These are phyloP conservation scores for Rhingia campestris DNA, from an alignment of 2,888 invertebrate species.

Conservation along the genomic window DNA sequence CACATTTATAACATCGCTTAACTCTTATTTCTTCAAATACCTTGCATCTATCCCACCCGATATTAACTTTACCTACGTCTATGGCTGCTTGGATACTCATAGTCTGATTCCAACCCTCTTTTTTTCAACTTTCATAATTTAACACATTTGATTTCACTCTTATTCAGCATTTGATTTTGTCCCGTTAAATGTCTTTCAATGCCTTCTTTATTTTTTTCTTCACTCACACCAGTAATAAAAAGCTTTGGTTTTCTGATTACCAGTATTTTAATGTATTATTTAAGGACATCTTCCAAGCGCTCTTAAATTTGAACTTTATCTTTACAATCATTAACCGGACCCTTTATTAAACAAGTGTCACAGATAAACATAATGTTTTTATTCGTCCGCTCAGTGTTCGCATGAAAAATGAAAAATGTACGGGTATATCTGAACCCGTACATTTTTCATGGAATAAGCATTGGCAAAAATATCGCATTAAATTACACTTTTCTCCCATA, in stretches of 20 bases:
- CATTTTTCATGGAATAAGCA: conserved; percentile 21
- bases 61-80: conserved; percentile 13
- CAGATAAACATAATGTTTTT: too few relatives aligned
- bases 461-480: too few relatives aligned
- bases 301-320: not conserved
- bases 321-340: not conserved
- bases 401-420: too few relatives aligned
- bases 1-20: conserved; percentile 7
- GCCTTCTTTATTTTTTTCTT: not conserved
- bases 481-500: too few relatives aligned
- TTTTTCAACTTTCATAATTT: conserved; percentile 12
- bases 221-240: conserved; percentile 5
- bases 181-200: not conserved
- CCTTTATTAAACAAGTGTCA: too few relatives aligned
- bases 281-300: not conserved
- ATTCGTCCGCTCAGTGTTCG: not conserved
- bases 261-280: not conserved
- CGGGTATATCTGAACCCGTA: conserved; percentile 3
- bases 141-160: conserved; percentile 14
- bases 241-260: not conserved
- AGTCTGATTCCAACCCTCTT: conserved; percentile 8
- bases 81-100: conserved; percentile 11
- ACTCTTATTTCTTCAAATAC: conserved; percentile 5
- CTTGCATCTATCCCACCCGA: conserved; percentile 8
- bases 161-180: conserved; percentile 5